Evolutionary conservation across 2,113 vertebrate species (phyloP), one percentile per base, ranked within the genome.

Genomic region (Lagenorhynchus albirostris): DNA sequence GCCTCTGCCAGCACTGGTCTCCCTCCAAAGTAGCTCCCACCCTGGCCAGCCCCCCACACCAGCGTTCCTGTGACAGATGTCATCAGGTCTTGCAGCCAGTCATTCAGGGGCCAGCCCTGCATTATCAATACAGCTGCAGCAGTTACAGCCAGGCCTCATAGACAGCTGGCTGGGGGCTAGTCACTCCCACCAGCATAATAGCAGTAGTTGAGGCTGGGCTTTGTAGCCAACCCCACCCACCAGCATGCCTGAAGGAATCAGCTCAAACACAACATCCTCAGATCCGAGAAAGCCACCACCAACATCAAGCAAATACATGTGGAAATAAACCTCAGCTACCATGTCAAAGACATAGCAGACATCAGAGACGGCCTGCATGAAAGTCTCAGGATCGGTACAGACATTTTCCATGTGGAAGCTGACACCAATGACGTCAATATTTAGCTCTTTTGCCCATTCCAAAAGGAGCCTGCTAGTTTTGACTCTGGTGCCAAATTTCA

Each of bases 321-420:
- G 98, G 98, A 99, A 99, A 81, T 99, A 99, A 89, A 99, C 95
- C 84, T 99, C 99, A 31, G 98, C 99, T 95, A 99, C 99, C 98
- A 99, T 99, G 97, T 99, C 99, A 26, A 99, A 99, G 80, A 99
- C 99, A 81, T 98, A 99, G 96, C 99, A 99, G n/a, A 99, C 99
- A 97, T 99, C 99, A 21, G 99, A 98, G 60, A 99, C 99, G 2
- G 99, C 99, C 98, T 99, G 99, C 62, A 98, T 98, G 73, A 99
- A 99, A 6, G 99, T 99, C 82, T 99, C 98, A 0, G 99, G 98
- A 53, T 99, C 99, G 1, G 99, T 99, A 94, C 99, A 99, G 62
- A 99, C 99, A 53, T 99, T 99, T 95, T 99, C 99, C 94, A 99
- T 99, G 2, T 99, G 99, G 97, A 99, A 99, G 96, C 99, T 99